A percentile compares a stretch with the other conserved stretches of the same genome.
phyloP scores from a whole-genome alignment of 2,113 vertebrate genomes.

The Myodes glareolus region DNA sequence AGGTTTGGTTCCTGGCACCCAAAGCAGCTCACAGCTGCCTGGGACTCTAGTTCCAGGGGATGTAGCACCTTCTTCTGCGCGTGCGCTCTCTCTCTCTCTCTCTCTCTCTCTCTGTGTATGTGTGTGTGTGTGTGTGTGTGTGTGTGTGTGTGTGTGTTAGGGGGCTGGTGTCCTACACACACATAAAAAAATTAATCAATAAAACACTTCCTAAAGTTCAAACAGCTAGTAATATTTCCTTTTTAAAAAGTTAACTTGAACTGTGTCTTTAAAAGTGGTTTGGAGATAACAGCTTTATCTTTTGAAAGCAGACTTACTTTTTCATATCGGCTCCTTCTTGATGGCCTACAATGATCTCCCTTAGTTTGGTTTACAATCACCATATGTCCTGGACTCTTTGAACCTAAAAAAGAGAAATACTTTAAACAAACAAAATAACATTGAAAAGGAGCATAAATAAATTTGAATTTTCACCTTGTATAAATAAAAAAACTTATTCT shows the following conservation, averaged over 20 bases:
- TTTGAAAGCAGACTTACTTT: slow-evolving; percentile 88
- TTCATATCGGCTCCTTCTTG: slow-evolving; percentile 93
- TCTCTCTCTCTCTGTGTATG: too few relatives aligned
- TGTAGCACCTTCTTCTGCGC: background rate
- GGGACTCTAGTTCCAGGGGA: background rate
- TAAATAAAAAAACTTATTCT: slow-evolving; percentile 13
- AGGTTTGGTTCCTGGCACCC: background rate
- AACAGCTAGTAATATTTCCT: background rate
- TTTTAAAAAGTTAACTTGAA: background rate
- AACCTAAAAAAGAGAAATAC: slow-evolving; percentile 79
- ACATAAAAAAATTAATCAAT: background rate
- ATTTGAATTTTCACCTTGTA: slow-evolving; percentile 35
- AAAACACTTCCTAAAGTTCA: background rate
- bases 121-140: too few relatives aligned
- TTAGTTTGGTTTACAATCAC: slow-evolving; percentile 89
- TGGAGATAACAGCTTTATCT: background rate
- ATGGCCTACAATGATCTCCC: slow-evolving; percentile 90
- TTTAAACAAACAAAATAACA: slow-evolving; percentile 18
- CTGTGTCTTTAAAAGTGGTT: background rate
- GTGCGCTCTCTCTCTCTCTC: too few relatives aligned
- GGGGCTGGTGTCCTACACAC: background rate
- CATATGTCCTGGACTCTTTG: slow-evolving; percentile 94
- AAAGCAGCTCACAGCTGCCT: background rate
- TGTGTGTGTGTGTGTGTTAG: background rate
- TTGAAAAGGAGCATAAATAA: background rate